Evolutionary conservation across 2,888 invertebrate species (phyloP).

Genomic region (Drosophila recens): DNA sequence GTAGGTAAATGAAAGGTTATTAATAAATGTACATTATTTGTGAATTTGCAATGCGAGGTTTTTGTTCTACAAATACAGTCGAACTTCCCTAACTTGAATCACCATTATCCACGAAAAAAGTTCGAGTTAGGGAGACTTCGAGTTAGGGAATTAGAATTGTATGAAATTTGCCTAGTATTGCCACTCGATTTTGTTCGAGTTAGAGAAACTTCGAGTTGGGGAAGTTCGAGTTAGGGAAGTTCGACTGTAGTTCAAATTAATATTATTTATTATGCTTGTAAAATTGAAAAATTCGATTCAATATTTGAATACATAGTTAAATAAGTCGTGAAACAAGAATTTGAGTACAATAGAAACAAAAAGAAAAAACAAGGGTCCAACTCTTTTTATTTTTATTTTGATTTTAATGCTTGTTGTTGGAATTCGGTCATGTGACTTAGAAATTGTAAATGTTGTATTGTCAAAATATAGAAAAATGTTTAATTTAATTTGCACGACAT

Average conservation of each 20-base stretch:
- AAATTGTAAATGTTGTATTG: not conserved
- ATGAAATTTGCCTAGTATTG: no score
- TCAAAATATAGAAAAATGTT: not conserved
- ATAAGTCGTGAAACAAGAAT: slow-evolving; percentile 5
- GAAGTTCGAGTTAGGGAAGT: no score
- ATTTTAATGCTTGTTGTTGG: slow-evolving; percentile 4
- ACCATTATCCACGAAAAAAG: no score
- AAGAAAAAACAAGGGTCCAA: slow-evolving; percentile 4
- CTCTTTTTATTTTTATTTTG: slow-evolving; percentile 1
- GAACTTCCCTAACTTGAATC: no score
- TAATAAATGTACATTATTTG: not conserved
- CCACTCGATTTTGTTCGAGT: no score
- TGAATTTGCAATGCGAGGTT: not conserved
- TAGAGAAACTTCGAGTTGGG: no score
- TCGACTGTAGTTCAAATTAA: no score
- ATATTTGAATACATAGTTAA: not conserved
- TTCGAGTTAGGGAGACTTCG: no score
- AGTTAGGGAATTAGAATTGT: no score
- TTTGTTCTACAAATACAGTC: not conserved
- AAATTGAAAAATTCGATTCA: not conserved
- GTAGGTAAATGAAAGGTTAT: not conserved
- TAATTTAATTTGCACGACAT: not conserved
- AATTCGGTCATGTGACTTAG: slow-evolving; percentile 3
- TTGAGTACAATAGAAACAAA: slow-evolving; percentile 8
- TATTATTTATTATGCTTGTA: no score